Conservation (phyloP, 1,140 invertebrate species). For the Drosophila busckii region DNA sequence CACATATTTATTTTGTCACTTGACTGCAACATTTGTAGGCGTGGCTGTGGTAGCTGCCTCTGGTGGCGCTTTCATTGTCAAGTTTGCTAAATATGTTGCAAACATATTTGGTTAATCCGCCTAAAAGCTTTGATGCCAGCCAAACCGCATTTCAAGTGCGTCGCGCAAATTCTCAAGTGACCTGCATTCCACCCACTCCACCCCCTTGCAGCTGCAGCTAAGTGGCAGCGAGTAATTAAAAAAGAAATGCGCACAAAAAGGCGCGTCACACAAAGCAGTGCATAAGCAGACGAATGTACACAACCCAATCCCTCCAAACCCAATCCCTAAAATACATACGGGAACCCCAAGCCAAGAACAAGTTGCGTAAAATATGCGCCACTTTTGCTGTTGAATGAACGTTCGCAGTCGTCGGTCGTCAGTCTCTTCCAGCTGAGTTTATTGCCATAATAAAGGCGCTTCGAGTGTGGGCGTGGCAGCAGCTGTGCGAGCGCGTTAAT, state of each 20-base stretch:
- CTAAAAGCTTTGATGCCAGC: slow-evolving; percentile 69
- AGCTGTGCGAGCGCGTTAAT: slow-evolving; percentile 72
- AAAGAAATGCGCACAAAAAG: slow-evolving; percentile 65
- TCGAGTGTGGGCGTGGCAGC: slow-evolving; percentile 45
- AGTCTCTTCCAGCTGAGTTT: slow-evolving; percentile 42
- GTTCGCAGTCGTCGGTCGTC: not conserved
- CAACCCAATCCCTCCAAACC: not conserved
- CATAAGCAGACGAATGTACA: slow-evolving; percentile 8
- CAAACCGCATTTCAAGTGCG: slow-evolving; percentile 41
- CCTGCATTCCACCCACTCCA: not conserved
- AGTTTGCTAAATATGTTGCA: slow-evolving; percentile 30
- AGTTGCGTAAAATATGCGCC: slow-evolving; percentile 61
- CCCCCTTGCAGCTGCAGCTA: slow-evolving; percentile 3
- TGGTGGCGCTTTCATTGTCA: slow-evolving; percentile 57
- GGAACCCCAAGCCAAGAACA: slow-evolving; percentile 25
- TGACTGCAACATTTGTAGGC: slow-evolving; percentile 29
- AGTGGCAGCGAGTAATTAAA: slow-evolving; percentile 71
- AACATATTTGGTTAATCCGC: slow-evolving; percentile 56
- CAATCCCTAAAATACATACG: not conserved
- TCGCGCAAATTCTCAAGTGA: slow-evolving; percentile 59
- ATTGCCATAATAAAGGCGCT: slow-evolving; percentile 70
- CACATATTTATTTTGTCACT: slow-evolving; percentile 54
- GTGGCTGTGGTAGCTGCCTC: not conserved
- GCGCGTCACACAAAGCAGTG: slow-evolving; percentile 49
- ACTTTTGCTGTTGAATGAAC: slow-evolving; percentile 39